These are phyloP conservation scores for Disparrhopalites patrizii DNA, from an alignment of 2,888 invertebrate species.

Conservation along the genomic window DNA sequence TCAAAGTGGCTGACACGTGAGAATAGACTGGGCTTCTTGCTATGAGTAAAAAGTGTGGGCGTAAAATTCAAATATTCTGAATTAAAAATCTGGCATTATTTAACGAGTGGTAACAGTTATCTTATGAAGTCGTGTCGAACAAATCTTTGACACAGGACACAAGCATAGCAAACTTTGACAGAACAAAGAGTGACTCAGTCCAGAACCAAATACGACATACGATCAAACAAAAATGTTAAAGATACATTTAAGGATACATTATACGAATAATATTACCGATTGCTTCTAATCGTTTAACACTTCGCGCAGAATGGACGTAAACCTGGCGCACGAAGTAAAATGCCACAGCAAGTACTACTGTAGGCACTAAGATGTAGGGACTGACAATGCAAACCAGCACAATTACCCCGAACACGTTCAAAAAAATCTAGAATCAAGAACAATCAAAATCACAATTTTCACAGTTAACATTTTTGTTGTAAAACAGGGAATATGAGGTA, in stretches of 20 bases:
- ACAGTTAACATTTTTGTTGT: neutral
- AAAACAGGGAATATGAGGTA: too few species aligned
- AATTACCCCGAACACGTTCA: conserved; percentile 50
- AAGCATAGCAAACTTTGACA: neutral
- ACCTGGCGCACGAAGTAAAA: conserved; percentile 53
- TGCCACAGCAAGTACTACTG: conserved; percentile 51
- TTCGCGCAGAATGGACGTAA: conserved; percentile 54
- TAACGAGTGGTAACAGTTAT: too few species aligned
- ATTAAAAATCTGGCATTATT: too few species aligned
- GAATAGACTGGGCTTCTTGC: conserved; percentile 50
- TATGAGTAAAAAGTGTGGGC: conserved; percentile 48
- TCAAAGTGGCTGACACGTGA: conserved; percentile 50
- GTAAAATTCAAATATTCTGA: conserved; percentile 10
- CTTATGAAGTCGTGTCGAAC: too few species aligned
- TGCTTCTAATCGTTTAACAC: conserved; percentile 55
- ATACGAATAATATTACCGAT: conserved; percentile 51
- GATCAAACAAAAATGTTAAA: neutral
- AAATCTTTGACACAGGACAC: too few species aligned
- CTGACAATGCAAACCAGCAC: conserved; percentile 40
- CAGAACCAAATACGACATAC: too few species aligned
- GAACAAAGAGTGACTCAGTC: neutral
- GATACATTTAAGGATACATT: neutral
- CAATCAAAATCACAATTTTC: neutral
- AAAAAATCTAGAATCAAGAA: conserved; percentile 34
- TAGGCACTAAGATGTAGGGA: conserved; percentile 48